Conservation (phyloP, 2,113 vertebrate genomes). For the Eretmochelys imbricata region DNA sequence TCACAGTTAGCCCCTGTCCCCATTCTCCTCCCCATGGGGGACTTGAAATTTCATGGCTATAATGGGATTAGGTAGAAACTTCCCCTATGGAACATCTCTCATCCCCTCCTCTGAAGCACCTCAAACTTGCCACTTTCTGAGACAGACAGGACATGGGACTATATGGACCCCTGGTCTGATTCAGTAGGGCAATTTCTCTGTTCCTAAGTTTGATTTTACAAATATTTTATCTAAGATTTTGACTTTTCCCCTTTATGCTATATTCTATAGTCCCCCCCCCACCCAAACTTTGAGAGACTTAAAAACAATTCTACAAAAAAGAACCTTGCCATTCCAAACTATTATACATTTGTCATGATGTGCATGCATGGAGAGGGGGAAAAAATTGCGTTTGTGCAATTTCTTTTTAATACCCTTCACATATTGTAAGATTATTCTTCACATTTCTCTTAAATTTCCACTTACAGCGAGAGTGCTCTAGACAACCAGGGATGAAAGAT, state of each 20-base stretch:
- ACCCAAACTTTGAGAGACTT: not conserved
- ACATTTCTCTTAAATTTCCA: not conserved
- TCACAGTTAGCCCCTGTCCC: not conserved
- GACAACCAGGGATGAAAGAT: not conserved
- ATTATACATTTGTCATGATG: not conserved
- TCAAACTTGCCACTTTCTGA: not conserved
- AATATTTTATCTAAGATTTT: not conserved
- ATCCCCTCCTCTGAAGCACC: not conserved
- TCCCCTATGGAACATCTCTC: not conserved
- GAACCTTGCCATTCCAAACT: not conserved
- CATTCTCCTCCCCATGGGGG: not conserved
- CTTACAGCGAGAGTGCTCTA: not conserved
- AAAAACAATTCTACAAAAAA: not conserved
- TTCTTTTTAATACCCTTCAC: not conserved
- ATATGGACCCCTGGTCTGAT: no score
- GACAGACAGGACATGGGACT: no score
- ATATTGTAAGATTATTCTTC: not conserved
- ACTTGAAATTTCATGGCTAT: not conserved
- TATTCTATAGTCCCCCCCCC: not conserved
- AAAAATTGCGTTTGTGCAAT: not conserved
- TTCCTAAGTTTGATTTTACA: not conserved
- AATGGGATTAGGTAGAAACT: not conserved
- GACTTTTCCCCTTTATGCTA: not conserved
- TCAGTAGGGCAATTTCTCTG: not conserved
- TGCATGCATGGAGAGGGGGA: no score